Conservation (phyloP, 2,113 vertebrate species). For the Forbesichthys papilliferus region DNA sequence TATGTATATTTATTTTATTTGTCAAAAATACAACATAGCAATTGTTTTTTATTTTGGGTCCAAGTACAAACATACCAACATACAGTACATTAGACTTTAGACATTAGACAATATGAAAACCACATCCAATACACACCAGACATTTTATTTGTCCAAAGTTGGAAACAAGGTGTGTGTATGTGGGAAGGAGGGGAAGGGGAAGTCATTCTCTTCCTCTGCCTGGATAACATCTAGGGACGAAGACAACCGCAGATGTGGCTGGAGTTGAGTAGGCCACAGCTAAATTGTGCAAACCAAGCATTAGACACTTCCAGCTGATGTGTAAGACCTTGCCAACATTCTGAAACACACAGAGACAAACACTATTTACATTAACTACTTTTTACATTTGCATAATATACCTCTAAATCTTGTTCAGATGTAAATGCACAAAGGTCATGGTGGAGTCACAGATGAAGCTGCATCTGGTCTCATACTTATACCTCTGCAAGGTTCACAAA, state of each 20-base stretch:
- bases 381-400: neutral
- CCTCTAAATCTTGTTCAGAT: neutral
- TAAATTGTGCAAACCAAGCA: slow-evolving; percentile 86
- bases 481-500: neutral
- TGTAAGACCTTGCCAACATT: slow-evolving; percentile 84
- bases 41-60: no score
- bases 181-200: neutral
- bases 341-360: slow-evolving; percentile 67
- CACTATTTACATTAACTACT: neutral
- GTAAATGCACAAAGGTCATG: neutral
- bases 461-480: neutral
- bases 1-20: no score
- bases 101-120: neutral
- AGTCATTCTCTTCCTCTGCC: slow-evolving; percentile 26
- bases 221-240: slow-evolving; percentile 71
- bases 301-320: slow-evolving; percentile 86
- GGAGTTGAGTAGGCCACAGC: slow-evolving; percentile 83
- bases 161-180: no score
- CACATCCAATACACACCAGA: neutral
- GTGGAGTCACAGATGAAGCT: neutral
- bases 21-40: no score
- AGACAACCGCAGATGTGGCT: slow-evolving; percentile 73
- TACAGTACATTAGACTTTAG: no score
- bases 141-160: neutral
- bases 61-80: no score